A percentile compares a stretch with the other conserved stretches of the same genome.
phyloP scores from a whole-genome alignment of 2,888 invertebrate genomes.

The Aleiodes alternator region DNA sequence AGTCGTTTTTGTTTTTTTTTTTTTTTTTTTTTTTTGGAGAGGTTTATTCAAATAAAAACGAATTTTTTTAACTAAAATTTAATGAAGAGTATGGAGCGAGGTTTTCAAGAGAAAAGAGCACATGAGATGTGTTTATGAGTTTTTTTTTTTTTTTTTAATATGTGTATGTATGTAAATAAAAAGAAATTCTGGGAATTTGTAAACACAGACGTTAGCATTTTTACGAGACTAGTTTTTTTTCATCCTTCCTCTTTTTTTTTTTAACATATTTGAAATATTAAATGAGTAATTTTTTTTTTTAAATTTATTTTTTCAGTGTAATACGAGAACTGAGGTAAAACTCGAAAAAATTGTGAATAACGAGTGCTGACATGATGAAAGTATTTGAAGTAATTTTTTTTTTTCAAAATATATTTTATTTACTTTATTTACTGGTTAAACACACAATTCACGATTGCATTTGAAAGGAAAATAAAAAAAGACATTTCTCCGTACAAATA shows the following conservation, averaged over 20 bases:
- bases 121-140: constrained; percentile 27
- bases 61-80: constrained; percentile 7
- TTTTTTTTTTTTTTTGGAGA: not conserved
- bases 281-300: no score
- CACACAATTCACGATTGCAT: no score
- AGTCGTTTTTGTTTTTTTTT: not conserved
- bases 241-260: not conserved
- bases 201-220: not conserved
- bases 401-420: no score
- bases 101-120: constrained; percentile 27
- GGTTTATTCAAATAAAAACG: constrained; percentile 22
- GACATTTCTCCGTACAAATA: no score
- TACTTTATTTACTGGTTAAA: no score
- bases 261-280: not conserved
- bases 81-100: constrained; percentile 15
- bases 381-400: no score
- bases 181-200: constrained; percentile 14
- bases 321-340: no score
- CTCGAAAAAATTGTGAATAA: no score
- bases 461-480: no score
- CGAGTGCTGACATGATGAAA: no score
- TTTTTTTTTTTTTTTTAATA: not conserved
- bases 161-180: constrained; percentile 18
- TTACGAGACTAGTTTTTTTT: constrained; percentile 5
- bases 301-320: no score